Evolutionary conservation across 2,888 invertebrate species (phyloP), one percentile per base, ranked within the genome.

Genomic region (Omphaloscelis lunosa): DNA sequence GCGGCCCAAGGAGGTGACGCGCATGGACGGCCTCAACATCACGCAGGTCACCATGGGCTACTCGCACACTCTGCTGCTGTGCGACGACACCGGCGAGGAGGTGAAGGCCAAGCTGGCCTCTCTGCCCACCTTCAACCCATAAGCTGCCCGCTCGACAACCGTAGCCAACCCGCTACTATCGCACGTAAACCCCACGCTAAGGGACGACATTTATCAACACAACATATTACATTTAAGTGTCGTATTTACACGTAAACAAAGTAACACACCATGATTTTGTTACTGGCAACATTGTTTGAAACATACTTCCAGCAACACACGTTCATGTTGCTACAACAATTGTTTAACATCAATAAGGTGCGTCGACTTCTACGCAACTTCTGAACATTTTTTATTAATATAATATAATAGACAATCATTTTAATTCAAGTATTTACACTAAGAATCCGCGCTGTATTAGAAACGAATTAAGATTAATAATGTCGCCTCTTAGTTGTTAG

Each of bases 1-100:
- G 2, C 97, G 97, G 51, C 99, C 99, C 39, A 98, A 98, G 95
- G 99, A 99, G 96, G 98, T 99, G 88, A 97, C 97, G 70, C 97
- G 97, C 80, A 97, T 98, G 95, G 98, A 98, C 74, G 98, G 98
- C 56, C 95, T 98, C 79, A 98, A 98, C 94, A 97, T 99, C 84
- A 97, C 98, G 65, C 97, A 98, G 84, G 97, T 99, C 61, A 95
- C 98, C 3, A 98, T 99, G 97, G 99, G 99, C 6, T 97, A 97
- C 91, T 98, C 98, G 7, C 99, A 99, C 95, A 98, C 99, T 3
- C 95, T 99, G 88, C 94, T 99, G 9, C 92, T 97, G 29, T 96
- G 96, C 79, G 97, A 97, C 81, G 97, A 97, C 61, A 91, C 97
- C 15, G 86, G 95, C 9, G 97, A 97, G 48, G 95, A 95, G 69